Conservation (phyloP, 2,797 vertebrate species). For the Vultur gryphus region DNA sequence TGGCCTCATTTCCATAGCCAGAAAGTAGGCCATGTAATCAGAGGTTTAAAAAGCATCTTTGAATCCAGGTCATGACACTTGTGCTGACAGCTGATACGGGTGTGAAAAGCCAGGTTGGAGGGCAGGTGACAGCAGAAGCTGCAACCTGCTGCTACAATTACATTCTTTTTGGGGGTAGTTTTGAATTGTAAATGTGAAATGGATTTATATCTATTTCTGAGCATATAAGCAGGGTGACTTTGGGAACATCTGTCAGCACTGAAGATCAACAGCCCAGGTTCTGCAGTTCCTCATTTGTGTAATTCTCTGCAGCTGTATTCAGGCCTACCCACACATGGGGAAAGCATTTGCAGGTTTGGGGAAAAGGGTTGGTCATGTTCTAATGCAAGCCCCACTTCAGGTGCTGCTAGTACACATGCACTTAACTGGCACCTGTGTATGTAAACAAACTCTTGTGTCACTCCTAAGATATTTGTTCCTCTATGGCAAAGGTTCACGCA, state of each 20-base stretch:
- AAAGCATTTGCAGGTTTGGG: neutral
- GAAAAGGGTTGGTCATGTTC: neutral
- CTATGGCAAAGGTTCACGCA: neutral
- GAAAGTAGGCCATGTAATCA: conserved; percentile 10
- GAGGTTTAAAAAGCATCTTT: conserved; percentile 17
- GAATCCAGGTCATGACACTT: conserved; percentile 27
- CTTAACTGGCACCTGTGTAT: neutral
- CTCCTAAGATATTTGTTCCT: neutral
- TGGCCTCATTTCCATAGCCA: conserved; percentile 37
- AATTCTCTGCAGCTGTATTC: neutral
- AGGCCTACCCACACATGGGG: neutral
- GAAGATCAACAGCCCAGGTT: neutral
- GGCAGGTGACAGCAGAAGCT: neutral
- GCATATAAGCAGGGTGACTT: neutral
- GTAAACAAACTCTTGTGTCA: neutral
- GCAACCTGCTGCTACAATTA: neutral
- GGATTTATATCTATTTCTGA: neutral
- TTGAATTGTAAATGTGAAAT: neutral
- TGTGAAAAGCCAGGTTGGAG: neutral
- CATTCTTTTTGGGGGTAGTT: neutral
- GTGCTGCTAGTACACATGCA: neutral
- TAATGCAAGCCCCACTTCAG: neutral
- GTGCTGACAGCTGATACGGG: neutral
- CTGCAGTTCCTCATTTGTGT: neutral
- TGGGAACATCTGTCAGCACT: neutral